A percentile compares a stretch with the other conserved stretches of the same genome.
Evolutionary conservation across 2,888 invertebrate species (phyloP).

Genomic region (Augochlorella aurata): DNA sequence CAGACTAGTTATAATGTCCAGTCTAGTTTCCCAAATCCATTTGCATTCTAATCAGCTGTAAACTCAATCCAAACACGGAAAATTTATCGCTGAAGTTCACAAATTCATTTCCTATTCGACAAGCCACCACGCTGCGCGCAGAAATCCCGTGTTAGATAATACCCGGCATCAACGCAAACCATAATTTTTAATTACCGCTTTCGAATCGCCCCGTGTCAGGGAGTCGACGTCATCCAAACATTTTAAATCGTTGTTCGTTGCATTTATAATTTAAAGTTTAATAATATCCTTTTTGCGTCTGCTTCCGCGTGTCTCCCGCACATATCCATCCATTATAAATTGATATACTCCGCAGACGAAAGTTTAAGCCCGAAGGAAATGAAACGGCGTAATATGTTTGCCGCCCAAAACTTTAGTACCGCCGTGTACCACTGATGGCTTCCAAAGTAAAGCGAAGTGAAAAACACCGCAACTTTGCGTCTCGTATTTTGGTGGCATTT

Average conservation of each 20-base stretch:
- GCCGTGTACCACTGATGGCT: constrained; percentile 11
- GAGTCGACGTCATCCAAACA: neutral
- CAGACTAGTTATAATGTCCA: constrained; percentile 9
- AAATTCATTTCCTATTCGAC: constrained; percentile 36
- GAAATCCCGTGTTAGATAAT: constrained; percentile 45
- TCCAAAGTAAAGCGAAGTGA: neutral
- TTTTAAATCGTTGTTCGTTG: constrained; percentile 44
- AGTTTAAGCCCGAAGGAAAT: constrained; percentile 10
- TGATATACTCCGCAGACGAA: neutral
- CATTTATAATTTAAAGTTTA: constrained; percentile 55
- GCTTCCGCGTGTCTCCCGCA: constrained; percentile 25
- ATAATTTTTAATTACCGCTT: constrained; percentile 35
- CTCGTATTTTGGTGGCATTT: neutral
- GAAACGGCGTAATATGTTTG: neutral
- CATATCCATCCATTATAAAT: constrained; percentile 10
- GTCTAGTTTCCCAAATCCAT: constrained; percentile 35
- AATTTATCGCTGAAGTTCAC: constrained; percentile 20
- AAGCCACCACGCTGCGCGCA: constrained; percentile 14
- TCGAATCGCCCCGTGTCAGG: neutral
- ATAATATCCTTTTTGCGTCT: constrained; percentile 31
- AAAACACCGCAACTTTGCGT: neutral
- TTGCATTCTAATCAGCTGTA: constrained; percentile 39
- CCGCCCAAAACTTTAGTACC: neutral
- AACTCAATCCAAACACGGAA: constrained; percentile 28
- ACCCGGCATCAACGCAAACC: constrained; percentile 10